Conservation (phyloP, 2,888 invertebrate species). For the Dicranocentrus wangi region DNA sequence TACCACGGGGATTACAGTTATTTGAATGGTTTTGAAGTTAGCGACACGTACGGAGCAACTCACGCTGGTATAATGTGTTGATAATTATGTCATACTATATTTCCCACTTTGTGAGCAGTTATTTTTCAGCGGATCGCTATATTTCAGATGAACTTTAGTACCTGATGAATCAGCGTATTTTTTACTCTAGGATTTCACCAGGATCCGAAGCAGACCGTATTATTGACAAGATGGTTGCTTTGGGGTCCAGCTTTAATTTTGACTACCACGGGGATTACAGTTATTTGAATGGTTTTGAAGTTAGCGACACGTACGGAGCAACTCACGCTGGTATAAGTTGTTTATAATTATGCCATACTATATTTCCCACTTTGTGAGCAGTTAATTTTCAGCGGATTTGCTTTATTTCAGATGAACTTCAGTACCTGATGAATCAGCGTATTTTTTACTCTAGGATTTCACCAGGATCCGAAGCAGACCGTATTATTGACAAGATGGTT, state of each 20-base stretch:
- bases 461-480: conserved; percentile 54
- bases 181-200: conserved; percentile 55
- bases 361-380: neutral
- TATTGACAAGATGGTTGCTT: conserved; percentile 57
- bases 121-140: no score
- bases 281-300: conserved; percentile 60
- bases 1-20: conserved; percentile 58
- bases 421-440: conserved; percentile 65
- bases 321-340: conserved; percentile 46
- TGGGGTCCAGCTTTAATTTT: conserved; percentile 63
- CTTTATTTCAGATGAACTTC: conserved; percentile 57
- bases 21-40: conserved; percentile 60
- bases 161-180: conserved; percentile 64
- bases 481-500: conserved; percentile 62
- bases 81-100: neutral
- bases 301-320: conserved; percentile 60
- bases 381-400: no score
- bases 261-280: conserved; percentile 56
- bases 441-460: conserved; percentile 64
- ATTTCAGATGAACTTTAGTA: conserved; percentile 67
- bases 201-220: conserved; percentile 60
- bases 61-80: conserved; percentile 46
- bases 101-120: neutral
- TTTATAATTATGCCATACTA: neutral
- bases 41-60: conserved; percentile 57